These are phyloP conservation scores for Halisarca cf. caerulea DNA, from an alignment of 37 sponge, comb jelly and placozoan species.

Conservation along the genomic window DNA sequence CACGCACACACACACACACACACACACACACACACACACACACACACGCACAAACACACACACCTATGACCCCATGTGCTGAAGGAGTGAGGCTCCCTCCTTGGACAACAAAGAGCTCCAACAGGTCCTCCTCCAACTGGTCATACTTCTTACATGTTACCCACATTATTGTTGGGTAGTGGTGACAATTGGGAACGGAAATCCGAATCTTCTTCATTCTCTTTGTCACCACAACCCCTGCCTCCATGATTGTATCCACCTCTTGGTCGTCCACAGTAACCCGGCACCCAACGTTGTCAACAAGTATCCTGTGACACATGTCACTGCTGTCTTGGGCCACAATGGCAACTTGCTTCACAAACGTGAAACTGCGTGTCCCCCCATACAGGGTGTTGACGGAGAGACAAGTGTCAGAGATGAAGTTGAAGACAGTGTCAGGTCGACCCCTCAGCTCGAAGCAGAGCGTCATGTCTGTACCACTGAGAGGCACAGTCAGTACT, in stretches of 20 bases:
- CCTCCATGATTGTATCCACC: not conserved
- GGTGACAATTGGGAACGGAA: slow-evolving; percentile 19
- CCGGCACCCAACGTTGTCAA: slow-evolving; percentile 9
- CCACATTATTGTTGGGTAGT: slow-evolving; percentile 8
- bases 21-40: too few relatives aligned
- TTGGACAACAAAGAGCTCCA: not conserved
- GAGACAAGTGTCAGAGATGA: slow-evolving; percentile 14
- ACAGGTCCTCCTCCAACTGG: not conserved
- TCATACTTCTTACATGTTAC: not conserved
- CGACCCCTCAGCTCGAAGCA: slow-evolving; percentile 15
- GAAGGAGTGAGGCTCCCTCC: slow-evolving; percentile 7
- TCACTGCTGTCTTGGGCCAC: not conserved
- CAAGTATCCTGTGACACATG: not conserved
- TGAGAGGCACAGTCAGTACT: not conserved
- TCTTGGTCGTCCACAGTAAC: not conserved
- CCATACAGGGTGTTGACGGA: not conserved
- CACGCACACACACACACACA: too few relatives aligned
- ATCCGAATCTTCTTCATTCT: not conserved
- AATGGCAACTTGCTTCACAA: not conserved
- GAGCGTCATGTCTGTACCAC: not conserved
- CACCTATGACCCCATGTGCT: slow-evolving; percentile 5
- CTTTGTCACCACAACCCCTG: not conserved
- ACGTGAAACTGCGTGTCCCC: not conserved
- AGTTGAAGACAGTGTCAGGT: not conserved
- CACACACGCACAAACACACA: too few relatives aligned